Evolutionary conservation across 2,797 vertebrate genomes (phyloP).

Genomic region (Gallinago solitaria): DNA sequence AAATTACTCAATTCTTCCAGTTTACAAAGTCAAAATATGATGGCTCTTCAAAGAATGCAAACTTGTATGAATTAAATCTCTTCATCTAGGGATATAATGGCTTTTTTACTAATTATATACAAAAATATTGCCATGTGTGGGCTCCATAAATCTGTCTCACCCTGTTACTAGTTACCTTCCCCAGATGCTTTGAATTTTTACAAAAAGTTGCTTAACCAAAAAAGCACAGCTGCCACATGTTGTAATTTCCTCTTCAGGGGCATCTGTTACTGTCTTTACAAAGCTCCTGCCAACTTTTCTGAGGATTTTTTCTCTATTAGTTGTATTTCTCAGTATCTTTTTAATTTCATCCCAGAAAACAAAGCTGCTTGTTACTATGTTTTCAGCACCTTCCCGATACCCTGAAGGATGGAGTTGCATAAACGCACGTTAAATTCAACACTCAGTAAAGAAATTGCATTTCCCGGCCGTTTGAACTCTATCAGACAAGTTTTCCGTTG

Average conservation of each 20-base stretch:
- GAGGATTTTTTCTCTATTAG: neutral
- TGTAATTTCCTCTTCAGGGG: constrained; percentile 79
- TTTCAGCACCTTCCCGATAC: constrained; percentile 7
- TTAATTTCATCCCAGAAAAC: neutral
- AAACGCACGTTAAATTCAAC: neutral
- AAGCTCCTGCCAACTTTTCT: constrained; percentile 25
- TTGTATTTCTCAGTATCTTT: neutral
- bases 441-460: neutral
- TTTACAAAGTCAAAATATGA: constrained; percentile 71
- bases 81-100: constrained; percentile 75
- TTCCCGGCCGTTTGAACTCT: neutral
- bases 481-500: neutral
- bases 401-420: neutral
- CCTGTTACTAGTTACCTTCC: constrained; percentile 73
- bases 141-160: constrained; percentile 78
- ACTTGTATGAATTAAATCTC: constrained; percentile 68
- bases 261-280: constrained; percentile 53
- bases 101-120: constrained; percentile 75
- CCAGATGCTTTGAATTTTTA: constrained; percentile 77
- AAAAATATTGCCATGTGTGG: constrained; percentile 82
- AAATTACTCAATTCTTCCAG: constrained; percentile 76
- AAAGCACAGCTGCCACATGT: constrained; percentile 70
- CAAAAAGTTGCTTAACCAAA: constrained; percentile 70
- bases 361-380: neutral
- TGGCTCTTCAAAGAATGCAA: constrained; percentile 73